A percentile compares a stretch with the other conserved stretches of the same genome.
phyloP scores from a whole-genome alignment of 2,113 vertebrate species.

The Willisornis vidua region DNA sequence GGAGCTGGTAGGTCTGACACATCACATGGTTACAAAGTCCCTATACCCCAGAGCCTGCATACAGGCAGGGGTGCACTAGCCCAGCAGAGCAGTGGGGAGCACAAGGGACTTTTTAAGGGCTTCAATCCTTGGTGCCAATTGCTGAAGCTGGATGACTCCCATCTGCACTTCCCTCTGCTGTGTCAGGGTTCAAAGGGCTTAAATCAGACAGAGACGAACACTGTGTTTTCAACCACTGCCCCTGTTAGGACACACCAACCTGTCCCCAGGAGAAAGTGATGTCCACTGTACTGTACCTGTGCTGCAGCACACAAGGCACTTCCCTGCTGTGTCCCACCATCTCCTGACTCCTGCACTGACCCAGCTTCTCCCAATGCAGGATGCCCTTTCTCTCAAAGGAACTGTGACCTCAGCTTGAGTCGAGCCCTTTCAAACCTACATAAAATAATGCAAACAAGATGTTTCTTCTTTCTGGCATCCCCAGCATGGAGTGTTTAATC shows the following conservation, averaged over 20 bases:
- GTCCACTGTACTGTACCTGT: accelerated
- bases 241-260: accelerated
- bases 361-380: neutral
- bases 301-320: neutral
- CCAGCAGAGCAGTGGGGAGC: neutral
- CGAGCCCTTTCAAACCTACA: neutral
- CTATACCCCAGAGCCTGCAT: neutral
- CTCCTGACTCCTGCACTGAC: neutral
- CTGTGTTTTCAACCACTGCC: neutral
- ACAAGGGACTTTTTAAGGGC: neutral
- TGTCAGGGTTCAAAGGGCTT: neutral
- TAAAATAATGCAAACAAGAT: constrained; percentile 45
- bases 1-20: neutral
- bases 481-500: neutral
- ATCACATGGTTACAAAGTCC: accelerated
- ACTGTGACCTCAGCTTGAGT: neutral
- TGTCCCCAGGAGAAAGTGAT: neutral
- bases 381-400: neutral
- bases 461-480: neutral
- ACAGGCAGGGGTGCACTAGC: neutral
- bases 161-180: too few relatives aligned
- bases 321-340: neutral
- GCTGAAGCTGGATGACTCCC: neutral
- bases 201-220: neutral
- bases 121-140: neutral